A percentile compares a stretch with the other conserved stretches of the same genome.
These are phyloP conservation scores for Arctopsyche grandis DNA, from an alignment of 1,140 invertebrate genomes.

Conservation along the genomic window DNA sequence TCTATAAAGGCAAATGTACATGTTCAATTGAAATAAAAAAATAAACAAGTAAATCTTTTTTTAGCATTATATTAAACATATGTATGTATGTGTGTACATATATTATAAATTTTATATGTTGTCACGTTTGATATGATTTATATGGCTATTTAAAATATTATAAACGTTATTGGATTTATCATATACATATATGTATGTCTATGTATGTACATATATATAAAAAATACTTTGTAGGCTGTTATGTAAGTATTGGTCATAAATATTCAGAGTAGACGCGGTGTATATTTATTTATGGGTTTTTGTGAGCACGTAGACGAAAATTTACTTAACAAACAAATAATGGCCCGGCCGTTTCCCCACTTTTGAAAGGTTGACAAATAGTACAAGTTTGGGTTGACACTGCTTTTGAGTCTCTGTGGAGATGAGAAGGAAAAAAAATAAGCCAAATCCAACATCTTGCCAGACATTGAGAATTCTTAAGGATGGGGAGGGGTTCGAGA, in stretches of 20 bases:
- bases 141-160: too few relatives aligned
- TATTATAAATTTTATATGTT: neutral
- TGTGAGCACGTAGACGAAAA: neutral
- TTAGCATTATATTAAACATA: neutral
- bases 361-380: conserved; percentile 34
- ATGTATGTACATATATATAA: neutral
- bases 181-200: neutral
- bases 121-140: neutral
- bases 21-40: too few relatives aligned
- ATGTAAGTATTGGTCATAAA: too few relatives aligned
- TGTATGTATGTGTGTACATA: neutral
- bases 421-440: conserved; percentile 13
- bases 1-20: too few relatives aligned
- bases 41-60: too few relatives aligned
- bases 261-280: too few relatives aligned
- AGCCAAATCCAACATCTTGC: neutral
- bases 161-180: neutral
- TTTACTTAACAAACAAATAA: conserved; percentile 35
- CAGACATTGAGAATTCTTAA: neutral
- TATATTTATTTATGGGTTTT: too few relatives aligned
- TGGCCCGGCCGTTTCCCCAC: neutral
- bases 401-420: neutral
- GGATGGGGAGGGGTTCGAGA: too few relatives aligned
- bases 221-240: neutral
- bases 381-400: conserved; percentile 18